A percentile compares a stretch with the other conserved stretches of the same genome.
Conservation (phyloP, 2,113 vertebrate genomes). For the Microcebus jonahi region DNA sequence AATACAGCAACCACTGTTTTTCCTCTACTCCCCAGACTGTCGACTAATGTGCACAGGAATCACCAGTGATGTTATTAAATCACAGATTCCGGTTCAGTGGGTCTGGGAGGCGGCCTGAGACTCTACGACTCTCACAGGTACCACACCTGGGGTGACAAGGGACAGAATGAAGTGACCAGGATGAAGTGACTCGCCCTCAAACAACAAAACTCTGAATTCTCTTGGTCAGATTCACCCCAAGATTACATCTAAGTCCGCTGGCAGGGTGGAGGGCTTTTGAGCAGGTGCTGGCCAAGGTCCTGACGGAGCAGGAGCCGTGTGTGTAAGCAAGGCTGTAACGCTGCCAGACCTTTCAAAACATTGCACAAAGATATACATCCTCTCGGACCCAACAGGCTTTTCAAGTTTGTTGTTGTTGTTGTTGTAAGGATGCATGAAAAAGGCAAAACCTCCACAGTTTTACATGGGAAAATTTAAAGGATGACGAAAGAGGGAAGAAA, state of each 20-base stretch:
- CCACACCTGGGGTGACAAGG: conserved; percentile 8
- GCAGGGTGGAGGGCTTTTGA: neutral
- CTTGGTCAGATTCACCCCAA: neutral
- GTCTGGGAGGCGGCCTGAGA: neutral
- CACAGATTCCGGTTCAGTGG: neutral
- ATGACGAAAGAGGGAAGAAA: neutral
- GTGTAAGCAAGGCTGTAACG: neutral
- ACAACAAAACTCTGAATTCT: neutral
- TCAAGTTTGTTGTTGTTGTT: neutral
- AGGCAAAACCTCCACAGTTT: conserved; percentile 1
- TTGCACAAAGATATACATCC: neutral
- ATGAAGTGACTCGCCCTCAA: neutral
- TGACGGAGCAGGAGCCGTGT: conserved; percentile 17
- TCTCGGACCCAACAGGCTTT: neutral
- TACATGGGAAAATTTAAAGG: neutral
- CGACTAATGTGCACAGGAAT: neutral
- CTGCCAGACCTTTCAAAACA: neutral
- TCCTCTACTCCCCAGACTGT: neutral
- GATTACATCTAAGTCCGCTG: neutral
- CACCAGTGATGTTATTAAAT: neutral
- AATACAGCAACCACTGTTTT: neutral
- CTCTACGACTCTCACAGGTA: neutral
- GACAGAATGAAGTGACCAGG: neutral
- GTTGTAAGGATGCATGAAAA: conserved; percentile 20
- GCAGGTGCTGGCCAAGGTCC: conserved; percentile 66